Evolutionary conservation across 2,888 invertebrate species (phyloP), one percentile per base, ranked within the genome.

Genomic region (Phania funesta): DNA sequence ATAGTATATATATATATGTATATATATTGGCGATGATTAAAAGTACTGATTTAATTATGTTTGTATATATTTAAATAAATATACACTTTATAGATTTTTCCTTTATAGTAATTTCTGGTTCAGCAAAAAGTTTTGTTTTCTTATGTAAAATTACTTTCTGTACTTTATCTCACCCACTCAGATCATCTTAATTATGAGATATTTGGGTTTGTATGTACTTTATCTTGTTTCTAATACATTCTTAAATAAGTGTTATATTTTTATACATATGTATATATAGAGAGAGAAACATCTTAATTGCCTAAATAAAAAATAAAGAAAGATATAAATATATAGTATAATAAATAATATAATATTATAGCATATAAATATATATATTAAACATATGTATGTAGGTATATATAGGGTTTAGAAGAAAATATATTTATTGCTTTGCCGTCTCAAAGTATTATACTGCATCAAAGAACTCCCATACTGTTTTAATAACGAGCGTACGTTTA

Each of bases 291-390:
- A 85, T 85, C 85, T 85, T 85, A 85, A 84, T 84, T 85, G 78
- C 85, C 85, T 85, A 85, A 83, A 85, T 84, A 84, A 82, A 76
- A 84, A 85, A 85, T 84, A 84, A 85, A 85, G 85, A 85, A 77
- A 85, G 83, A 83, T 85, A 76, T 81, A 70, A 83, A 84, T n/a
- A n/a, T n/a, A n/a, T 83, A 84, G 74, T 83, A 79, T 79, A 68
- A 73, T 81, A 81, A 68, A 79, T 79, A 71, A 65, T 65, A 41
- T 56, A 64, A 54, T 7, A 62, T 48, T 13, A 65, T 62, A 58
- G 29, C 78, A 75, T 75, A 70, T 38, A 67, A 16, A 76, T 65
- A 68, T n/a, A 74, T 29, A 54, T 26, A 26, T 50, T 60, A 48
- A 65, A 58, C 50, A 68, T 29, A 44, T 54, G 22, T 41, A 16